Conservation (phyloP, 2,797 vertebrate species). For the Phrynocephalus guinanensis region DNA sequence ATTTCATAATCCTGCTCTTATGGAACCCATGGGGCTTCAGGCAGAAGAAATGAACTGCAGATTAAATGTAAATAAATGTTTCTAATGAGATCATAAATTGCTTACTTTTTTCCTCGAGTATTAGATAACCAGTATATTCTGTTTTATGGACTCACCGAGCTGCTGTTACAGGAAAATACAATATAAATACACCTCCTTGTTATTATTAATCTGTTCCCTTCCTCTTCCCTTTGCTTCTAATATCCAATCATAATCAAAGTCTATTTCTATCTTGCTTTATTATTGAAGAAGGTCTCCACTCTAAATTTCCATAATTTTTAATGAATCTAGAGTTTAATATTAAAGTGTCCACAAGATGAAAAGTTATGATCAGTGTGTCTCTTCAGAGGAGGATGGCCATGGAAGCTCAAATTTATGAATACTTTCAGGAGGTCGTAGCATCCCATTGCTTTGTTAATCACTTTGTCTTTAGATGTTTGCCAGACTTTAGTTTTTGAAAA, state of each 20-base stretch:
- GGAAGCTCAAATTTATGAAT: slow-evolving; percentile 46
- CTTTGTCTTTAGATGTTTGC: slow-evolving; percentile 33
- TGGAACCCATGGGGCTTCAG: slow-evolving; percentile 28
- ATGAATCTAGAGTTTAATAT: slow-evolving; percentile 39
- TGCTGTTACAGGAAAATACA: slow-evolving; percentile 15
- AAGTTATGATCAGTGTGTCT: slow-evolving; percentile 43
- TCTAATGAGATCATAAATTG: slow-evolving; percentile 34
- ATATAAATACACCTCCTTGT: neutral
- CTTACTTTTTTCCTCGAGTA: neutral
- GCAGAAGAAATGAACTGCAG: slow-evolving; percentile 23
- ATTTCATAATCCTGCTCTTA: slow-evolving; percentile 26
- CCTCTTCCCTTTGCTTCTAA: neutral
- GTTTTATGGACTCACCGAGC: slow-evolving; percentile 27
- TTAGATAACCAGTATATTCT: slow-evolving; percentile 12
- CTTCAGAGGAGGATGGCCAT: slow-evolving; percentile 34
- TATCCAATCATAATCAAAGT: slow-evolving; percentile 51
- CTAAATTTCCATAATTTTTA: slow-evolving; percentile 53
- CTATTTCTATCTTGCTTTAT: slow-evolving; percentile 55
- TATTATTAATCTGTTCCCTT: neutral
- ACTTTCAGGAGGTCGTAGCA: slow-evolving; percentile 9
- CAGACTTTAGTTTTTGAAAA: slow-evolving; percentile 42
- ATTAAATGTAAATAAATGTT: slow-evolving; percentile 27
- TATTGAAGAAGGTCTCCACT: slow-evolving; percentile 39
- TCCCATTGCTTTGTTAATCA: slow-evolving; percentile 40
- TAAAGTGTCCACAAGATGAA: slow-evolving; percentile 38